Evolutionary conservation across 2,113 vertebrate species (phyloP), one percentile per base, ranked within the genome.

Genomic region (Cynopterus brachyotis): DNA sequence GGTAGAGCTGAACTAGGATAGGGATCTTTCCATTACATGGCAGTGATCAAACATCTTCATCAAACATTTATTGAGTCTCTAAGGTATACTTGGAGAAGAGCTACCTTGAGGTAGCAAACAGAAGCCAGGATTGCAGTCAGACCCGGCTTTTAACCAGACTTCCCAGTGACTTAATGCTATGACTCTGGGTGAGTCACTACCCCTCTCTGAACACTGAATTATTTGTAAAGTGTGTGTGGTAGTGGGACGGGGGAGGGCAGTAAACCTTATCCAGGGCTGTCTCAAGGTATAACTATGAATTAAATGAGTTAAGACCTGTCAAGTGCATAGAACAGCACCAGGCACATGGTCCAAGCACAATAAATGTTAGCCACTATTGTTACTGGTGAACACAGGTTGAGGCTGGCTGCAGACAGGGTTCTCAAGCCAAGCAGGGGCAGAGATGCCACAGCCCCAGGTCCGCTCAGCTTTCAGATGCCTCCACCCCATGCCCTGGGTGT

Each of bases 31-130:
- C 94, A 94, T 95, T 88, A 94, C 76, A 81, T 91, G 66, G 42
- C 93, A 88, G 66, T 92, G 62, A 94, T 64, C 92, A 84, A 92
- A 90, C 90, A 80, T 95, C 94, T 96, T 95, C 97, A 96, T 98
- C 97, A 96, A 96, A 95, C 91, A 95, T 97, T 96, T 96, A 97
- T 94, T 42, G 67, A 93, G 78, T 82, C 60, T 96, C 97, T 96
- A 79, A 90, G 72, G 40, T 95, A 92, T 94, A 62, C 64, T 55
- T 64, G n/a, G 37, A 94, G 62, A 93, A 69, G 79, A 92, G 73
- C 90, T 73, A 92, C 32, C 60, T 91, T 85, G 37, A 73, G 24
- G 50, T 79, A 87, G 40, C 83, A 78, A 88, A 42, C 70, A 59
- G 79, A 82, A 94, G 66, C 70, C 87, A 97, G 80, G 72, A 88